Conservation (phyloP, 2,113 vertebrate genomes). For the Oreochromis niloticus region DNA sequence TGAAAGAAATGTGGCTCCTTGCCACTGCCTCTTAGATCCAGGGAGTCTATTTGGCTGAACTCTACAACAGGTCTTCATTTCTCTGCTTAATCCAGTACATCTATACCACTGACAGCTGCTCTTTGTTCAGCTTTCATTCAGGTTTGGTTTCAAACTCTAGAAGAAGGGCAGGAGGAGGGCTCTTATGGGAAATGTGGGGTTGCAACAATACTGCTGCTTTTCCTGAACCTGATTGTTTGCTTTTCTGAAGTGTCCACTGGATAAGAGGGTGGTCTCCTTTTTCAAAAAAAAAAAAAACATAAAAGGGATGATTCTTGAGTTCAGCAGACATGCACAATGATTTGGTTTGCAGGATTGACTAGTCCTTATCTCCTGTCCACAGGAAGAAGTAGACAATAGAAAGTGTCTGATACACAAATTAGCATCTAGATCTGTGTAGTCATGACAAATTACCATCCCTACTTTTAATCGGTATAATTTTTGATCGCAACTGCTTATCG, state of each 20-base stretch:
- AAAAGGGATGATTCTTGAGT: constrained; percentile 18
- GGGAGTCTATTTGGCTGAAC: constrained; percentile 53
- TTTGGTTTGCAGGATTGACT: neutral
- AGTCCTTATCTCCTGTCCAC: neutral
- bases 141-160: constrained; percentile 44
- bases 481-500: neutral
- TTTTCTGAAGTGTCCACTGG: constrained; percentile 49
- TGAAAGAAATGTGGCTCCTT: constrained; percentile 67
- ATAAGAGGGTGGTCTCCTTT: constrained; percentile 9
- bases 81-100: constrained; percentile 46
- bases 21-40: constrained; percentile 55
- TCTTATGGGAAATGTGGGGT: constrained; percentile 42
- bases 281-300: neutral
- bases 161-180: neutral
- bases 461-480: constrained; percentile 20
- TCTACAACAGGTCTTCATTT: constrained; percentile 60
- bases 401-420: neutral
- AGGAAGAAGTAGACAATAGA: neutral
- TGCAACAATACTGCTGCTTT: constrained; percentile 42
- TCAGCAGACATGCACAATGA: neutral
- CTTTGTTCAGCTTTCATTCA: constrained; percentile 56
- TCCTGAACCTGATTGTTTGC: constrained; percentile 51
- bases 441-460: neutral
- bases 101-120: constrained; percentile 48
- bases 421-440: neutral